Evolutionary conservation across 2,113 vertebrate species (phyloP).

Genomic region (Larimichthys polyactis): DNA sequence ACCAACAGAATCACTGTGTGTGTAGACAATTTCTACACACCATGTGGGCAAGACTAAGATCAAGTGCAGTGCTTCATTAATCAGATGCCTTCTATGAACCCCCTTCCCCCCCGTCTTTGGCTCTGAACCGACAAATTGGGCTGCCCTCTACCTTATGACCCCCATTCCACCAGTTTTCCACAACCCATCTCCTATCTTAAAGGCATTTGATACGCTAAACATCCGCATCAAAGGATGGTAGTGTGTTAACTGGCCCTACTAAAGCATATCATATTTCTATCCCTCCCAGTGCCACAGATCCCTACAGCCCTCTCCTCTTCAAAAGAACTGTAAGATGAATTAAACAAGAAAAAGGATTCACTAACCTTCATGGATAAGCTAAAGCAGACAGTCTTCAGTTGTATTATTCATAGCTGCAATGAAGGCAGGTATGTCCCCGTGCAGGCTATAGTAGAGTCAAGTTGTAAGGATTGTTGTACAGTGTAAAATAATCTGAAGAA

Average conservation of each 20-base stretch:
- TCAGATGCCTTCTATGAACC: conserved; percentile 2
- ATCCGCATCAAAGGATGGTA: conserved; percentile 36
- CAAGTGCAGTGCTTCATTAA: conserved; percentile 27
- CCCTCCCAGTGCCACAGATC: conserved; percentile 14
- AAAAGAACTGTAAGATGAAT: conserved; percentile 46
- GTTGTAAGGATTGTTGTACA: not conserved
- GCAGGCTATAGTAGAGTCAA: not conserved
- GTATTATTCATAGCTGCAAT: conserved; percentile 30
- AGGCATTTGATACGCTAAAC: conserved; percentile 43
- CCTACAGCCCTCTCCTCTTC: conserved; percentile 35
- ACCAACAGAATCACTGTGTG: not conserved
- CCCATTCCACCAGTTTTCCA: conserved; percentile 33
- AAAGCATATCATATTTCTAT: conserved; percentile 15
- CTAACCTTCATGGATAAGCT: conserved; percentile 22
- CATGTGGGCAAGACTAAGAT: not conserved
- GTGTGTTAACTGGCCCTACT: conserved; percentile 20
- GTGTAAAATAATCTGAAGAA: not conserved
- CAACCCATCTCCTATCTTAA: conserved; percentile 24
- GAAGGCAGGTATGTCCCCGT: not conserved
- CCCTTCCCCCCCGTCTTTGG: not conserved
- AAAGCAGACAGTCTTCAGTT: conserved; percentile 18
- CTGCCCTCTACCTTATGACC: conserved; percentile 27
- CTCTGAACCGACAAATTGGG: conserved; percentile 32
- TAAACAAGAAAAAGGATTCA: conserved; percentile 43
- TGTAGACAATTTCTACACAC: not conserved